phyloP scores from a whole-genome alignment of 2,888 invertebrate genomes.

The Deroplatys truncata region DNA sequence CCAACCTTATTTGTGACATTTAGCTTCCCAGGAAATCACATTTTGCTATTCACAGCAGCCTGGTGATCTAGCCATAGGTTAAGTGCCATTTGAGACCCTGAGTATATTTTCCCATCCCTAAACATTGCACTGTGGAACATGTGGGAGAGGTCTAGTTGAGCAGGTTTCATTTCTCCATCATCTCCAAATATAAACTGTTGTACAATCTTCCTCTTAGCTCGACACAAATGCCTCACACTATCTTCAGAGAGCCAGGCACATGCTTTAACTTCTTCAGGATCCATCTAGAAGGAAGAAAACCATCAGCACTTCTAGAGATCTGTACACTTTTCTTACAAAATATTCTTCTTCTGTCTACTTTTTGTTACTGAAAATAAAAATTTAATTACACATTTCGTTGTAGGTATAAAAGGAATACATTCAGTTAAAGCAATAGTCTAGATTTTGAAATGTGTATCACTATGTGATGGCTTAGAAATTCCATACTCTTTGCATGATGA shows the following conservation, averaged over 20 bases:
- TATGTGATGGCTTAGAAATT: no score
- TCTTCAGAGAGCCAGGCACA: constrained; percentile 39
- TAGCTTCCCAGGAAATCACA: no score
- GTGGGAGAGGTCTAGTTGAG: constrained; percentile 10
- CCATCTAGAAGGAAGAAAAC: constrained; percentile 35
- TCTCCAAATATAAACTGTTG: constrained; percentile 13
- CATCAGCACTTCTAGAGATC: no score
- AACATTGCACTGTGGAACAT: constrained; percentile 27
- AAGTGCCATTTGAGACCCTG: constrained; percentile 30
- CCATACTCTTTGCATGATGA: no score
- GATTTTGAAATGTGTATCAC: no score
- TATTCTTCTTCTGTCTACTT: no score
- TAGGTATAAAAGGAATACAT: no score
- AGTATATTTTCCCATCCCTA: constrained; percentile 21
- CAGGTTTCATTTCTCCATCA: not conserved
- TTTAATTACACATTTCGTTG: no score
- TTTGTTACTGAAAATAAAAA: no score
- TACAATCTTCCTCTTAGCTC: not conserved
- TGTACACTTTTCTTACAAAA: no score
- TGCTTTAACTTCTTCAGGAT: constrained; percentile 42
- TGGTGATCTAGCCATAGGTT: constrained; percentile 21
- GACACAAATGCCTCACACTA: not conserved
- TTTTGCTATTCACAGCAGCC: not conserved
- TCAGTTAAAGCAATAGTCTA: no score
- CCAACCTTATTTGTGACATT: no score